Evolutionary conservation across 2,888 invertebrate species (phyloP), one percentile per base, ranked within the genome.

Genomic region (Theodoxus fluviatilis): DNA sequence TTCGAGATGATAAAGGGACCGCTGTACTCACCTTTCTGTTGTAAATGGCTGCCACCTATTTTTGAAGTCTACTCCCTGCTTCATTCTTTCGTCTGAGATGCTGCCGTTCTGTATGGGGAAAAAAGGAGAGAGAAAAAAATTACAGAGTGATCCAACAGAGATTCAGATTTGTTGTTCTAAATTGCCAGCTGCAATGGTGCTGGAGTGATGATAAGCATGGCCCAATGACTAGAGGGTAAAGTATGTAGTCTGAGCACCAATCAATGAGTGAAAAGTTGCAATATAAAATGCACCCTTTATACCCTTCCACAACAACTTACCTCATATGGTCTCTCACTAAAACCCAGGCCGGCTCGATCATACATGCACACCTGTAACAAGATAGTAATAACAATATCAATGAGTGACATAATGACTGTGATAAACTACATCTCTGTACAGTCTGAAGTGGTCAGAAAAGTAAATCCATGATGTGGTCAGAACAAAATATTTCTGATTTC

Each of bases 301-400:
- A n/a, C n/a, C n/a, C n/a, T n/a, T n/a, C n/a, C n/a, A n/a, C n/a
- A n/a, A n/a, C n/a, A n/a, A 71, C 69, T 69, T 74, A 80, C 81
- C 67, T 71, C 49, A 22, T 72, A 68, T n/a, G 85, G 85, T 68
- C 85, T 74, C 22, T 86, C 85, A 78, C 86, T 86, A 76, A 84
- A 85, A 6, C 86, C 86, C 25, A 86, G 68, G 1, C 86, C 86
- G 38, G 85, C 85, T 72, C 86, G 76, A 75, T 86, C 86, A 79
- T 86, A 86, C 28, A 82, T 74, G 79, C 86, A 86, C 28, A 85
- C 85, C 83, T 84, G 74, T 15, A 78, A 72, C 40, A 67, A 12
- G 2, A 66, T 0, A 28, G 47, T n/a, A n/a, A 40, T 3, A 22
- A 69, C 55, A 65, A 40, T 7, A 43, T 12, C 7, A 25, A 61